Evolutionary conservation across 2,797 vertebrate genomes (phyloP).

Genomic region (Enteromius treurensis): DNA sequence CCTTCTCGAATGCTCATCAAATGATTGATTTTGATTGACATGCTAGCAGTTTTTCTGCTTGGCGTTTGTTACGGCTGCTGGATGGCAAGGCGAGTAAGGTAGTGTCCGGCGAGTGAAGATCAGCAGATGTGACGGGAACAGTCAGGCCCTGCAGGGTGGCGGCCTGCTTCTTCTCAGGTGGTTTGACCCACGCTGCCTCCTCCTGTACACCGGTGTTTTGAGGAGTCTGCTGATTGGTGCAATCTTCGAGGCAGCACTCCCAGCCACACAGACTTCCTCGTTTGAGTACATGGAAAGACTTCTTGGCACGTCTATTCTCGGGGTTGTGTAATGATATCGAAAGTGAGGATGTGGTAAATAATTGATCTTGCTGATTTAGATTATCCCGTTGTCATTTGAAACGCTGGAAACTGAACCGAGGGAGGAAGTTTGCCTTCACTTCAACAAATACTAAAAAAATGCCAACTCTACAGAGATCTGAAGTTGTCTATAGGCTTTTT

Average conservation of each 20-base stretch:
- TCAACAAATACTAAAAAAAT: neutral
- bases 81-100: constrained; percentile 23
- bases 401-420: neutral
- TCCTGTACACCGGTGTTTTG: constrained; percentile 5
- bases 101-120: constrained; percentile 55
- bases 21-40: neutral
- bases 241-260: constrained; percentile 59
- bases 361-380: constrained; percentile 71
- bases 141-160: constrained; percentile 46
- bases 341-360: constrained; percentile 71
- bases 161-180: constrained; percentile 61
- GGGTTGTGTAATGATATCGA: constrained; percentile 66
- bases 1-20: neutral
- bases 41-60: neutral
- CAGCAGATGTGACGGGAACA: constrained; percentile 59
- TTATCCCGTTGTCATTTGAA: constrained; percentile 23
- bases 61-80: constrained; percentile 20
- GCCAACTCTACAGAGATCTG: neutral
- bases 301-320: constrained; percentile 65
- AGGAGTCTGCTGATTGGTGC: constrained; percentile 63
- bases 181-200: constrained; percentile 51
- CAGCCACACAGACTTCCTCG: constrained; percentile 57
- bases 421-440: constrained; percentile 5
- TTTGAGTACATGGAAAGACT: constrained; percentile 74
- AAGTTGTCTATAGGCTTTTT: neutral